Evolutionary conservation across 2,888 invertebrate genomes (phyloP), one percentile per base, ranked within the genome.

Genomic region (Anorthoa munda): DNA sequence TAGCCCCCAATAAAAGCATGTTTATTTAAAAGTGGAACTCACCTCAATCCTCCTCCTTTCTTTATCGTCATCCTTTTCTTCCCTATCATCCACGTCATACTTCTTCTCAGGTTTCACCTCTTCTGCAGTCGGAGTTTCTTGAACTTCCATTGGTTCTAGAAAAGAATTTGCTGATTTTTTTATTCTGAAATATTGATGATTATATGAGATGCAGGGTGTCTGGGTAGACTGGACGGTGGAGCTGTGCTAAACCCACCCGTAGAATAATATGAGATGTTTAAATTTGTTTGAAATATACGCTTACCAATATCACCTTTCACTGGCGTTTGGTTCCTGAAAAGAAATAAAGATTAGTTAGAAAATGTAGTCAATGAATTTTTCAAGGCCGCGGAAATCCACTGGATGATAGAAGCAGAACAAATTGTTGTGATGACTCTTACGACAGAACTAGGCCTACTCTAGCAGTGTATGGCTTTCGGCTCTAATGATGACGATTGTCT

Each of bases 131-230:
- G 64, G 51, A 21, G 31, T 75, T 46, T 85, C 85, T 69, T 86
- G 85, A 9, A 81, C 82, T 12, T 89, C 87, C 86, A 91, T 92
- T 56, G 90, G 81, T 87, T 92, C 93, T 89, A 66, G 4, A 81
- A 67, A 12, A 31, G 17, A 51, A 71, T 73, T 45, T 7, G 0
- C 7, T 50, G 0, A 39, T 15, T 51, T 45, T 17, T 31, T 21
- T 58, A 51, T 18, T 26, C 2, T 21, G 23, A 1, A 18, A 39
- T 58, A 11, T 31, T 31, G 12, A 31, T 58, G 39, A 39, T 9
- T 9, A 39, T 39, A 39, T 39, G 39, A 39, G 7, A 1, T 39
- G 7, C 9, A 1, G 39, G 39, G 39, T 39, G 39, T 39, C 31
- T 2, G 31, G 39, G 7, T 39, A 26, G 26, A 26, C 39, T 39